A percentile compares a stretch with the other conserved stretches of the same genome.
Evolutionary conservation across 2,888 invertebrate genomes (phyloP).

Genomic region (Lasioglossum marginatum): DNA sequence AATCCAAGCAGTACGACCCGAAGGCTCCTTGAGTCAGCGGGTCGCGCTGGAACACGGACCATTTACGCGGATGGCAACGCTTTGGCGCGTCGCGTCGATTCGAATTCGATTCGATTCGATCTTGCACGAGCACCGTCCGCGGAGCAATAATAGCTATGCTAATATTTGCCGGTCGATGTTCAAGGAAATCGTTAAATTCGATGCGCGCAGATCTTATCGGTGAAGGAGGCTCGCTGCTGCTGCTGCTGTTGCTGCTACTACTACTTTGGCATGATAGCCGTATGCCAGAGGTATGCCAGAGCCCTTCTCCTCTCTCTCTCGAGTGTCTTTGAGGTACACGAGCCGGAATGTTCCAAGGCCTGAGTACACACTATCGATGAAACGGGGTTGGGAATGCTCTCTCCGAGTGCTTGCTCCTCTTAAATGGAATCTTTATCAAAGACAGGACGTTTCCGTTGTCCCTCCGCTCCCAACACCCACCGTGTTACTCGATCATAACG

Average conservation of each 20-base stretch:
- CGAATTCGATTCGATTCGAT: not conserved
- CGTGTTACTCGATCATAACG: not conserved
- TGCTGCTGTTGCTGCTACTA: not conserved
- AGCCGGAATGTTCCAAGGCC: conserved; percentile 37
- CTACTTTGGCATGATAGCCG: conserved; percentile 15
- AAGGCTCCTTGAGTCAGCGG: not conserved
- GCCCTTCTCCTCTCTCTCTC: conserved; percentile 17
- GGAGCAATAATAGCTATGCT: conserved; percentile 30
- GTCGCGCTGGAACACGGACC: not conserved
- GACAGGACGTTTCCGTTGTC: conserved; percentile 19
- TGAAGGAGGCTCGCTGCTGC: conserved; percentile 27
- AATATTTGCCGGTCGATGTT: conserved; percentile 49
- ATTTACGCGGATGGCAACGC: not conserved
- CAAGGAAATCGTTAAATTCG: conserved; percentile 52
- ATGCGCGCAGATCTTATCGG: conserved; percentile 40
- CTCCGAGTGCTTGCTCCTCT: conserved; percentile 28
- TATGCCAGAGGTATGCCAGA: not conserved
- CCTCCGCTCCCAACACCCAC: not conserved
- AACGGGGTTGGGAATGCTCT: conserved; percentile 34
- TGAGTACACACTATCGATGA: conserved; percentile 54
- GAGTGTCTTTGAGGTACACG: conserved; percentile 42
- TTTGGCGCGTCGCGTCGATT: not conserved
- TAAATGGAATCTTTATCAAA: conserved; percentile 40
- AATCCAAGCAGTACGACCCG: not conserved
- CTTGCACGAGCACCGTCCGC: not conserved